These are phyloP conservation scores for Sebastiscus albofasciatus DNA, from an alignment of 2,797 vertebrate species.

Conservation along the genomic window DNA sequence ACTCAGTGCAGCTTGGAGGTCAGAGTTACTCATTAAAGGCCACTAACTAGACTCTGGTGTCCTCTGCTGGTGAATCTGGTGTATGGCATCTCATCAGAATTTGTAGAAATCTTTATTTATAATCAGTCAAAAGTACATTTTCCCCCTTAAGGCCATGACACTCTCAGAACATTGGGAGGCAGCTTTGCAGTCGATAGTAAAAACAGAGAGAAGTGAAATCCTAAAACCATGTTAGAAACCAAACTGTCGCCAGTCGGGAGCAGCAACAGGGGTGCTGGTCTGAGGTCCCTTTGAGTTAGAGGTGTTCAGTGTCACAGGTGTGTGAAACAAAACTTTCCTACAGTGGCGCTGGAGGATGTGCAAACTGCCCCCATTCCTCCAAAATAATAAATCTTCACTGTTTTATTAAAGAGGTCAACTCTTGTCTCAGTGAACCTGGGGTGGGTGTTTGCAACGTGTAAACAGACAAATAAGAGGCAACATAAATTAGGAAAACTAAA, in stretches of 20 bases:
- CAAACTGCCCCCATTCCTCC: background rate
- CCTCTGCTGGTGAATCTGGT: constrained; percentile 45
- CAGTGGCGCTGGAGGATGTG: background rate
- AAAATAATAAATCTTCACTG: constrained; percentile 11
- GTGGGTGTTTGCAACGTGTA: background rate
- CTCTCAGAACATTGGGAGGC: constrained; percentile 26
- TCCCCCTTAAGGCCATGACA: constrained; percentile 39
- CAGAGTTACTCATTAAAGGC: background rate
- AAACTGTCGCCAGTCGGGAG: background rate
- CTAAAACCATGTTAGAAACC: background rate
- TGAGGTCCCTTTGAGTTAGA: constrained; percentile 10
- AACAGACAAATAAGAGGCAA: background rate
- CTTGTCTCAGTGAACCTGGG: constrained; percentile 16
- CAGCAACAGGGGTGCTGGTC: background rate
- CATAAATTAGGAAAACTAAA: constrained; percentile 45
- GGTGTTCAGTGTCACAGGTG: background rate
- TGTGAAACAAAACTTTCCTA: constrained; percentile 2
- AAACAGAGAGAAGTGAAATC: constrained; percentile 2
- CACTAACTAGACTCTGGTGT: background rate
- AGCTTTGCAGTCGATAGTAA: constrained; percentile 1
- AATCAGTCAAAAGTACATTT: constrained; percentile 68
- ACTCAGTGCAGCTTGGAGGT: background rate
- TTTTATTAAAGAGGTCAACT: constrained; percentile 54
- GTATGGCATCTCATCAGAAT: constrained; percentile 44
- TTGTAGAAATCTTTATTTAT: constrained; percentile 80